These are phyloP conservation scores for Microplitis manilae DNA, from an alignment of 2,888 invertebrate genomes.

Conservation along the genomic window DNA sequence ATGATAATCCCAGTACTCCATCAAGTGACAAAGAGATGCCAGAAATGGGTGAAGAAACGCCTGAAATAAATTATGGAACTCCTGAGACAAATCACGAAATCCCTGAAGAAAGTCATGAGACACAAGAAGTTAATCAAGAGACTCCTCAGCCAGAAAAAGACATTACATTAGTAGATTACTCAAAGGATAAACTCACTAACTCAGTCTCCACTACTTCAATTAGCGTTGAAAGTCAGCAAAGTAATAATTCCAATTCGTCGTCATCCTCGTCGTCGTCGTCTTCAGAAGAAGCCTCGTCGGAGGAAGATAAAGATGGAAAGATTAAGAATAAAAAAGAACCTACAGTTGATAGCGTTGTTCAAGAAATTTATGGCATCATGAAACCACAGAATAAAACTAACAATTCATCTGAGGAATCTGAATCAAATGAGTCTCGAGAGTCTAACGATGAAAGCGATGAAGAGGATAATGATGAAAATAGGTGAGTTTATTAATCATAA, in stretches of 20 bases:
- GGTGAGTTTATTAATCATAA: slow-evolving; percentile 45
- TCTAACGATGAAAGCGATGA: slow-evolving; percentile 35
- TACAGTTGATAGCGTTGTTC: slow-evolving; percentile 58
- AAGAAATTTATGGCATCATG: slow-evolving; percentile 57
- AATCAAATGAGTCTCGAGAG: slow-evolving; percentile 46
- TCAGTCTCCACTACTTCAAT: slow-evolving; percentile 55
- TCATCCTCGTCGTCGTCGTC: slow-evolving; percentile 16
- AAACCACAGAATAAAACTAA: slow-evolving; percentile 46
- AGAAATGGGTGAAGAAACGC: slow-evolving; percentile 42
- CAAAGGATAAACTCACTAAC: slow-evolving; percentile 13
- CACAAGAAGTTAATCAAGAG: slow-evolving; percentile 54
- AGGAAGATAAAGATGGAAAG: slow-evolving; percentile 5
- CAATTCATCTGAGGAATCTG: slow-evolving; percentile 46
- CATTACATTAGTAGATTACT: slow-evolving; percentile 3
- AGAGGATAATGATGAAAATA: slow-evolving; percentile 62
- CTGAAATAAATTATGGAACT: slow-evolving; percentile 53
- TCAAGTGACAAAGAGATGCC: slow-evolving; percentile 41
- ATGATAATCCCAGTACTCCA: slow-evolving; percentile 10
- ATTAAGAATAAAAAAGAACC: slow-evolving; percentile 47
- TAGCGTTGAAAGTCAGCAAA: slow-evolving; percentile 46
- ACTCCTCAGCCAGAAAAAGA: slow-evolving; percentile 32
- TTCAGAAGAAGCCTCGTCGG: slow-evolving; percentile 34
- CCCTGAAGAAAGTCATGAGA: slow-evolving; percentile 57
- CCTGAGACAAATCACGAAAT: slow-evolving; percentile 61
- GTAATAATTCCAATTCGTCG: slow-evolving; percentile 16